Conservation (phyloP, 2,113 vertebrate genomes). For the Misgurnus mizolepis region DNA sequence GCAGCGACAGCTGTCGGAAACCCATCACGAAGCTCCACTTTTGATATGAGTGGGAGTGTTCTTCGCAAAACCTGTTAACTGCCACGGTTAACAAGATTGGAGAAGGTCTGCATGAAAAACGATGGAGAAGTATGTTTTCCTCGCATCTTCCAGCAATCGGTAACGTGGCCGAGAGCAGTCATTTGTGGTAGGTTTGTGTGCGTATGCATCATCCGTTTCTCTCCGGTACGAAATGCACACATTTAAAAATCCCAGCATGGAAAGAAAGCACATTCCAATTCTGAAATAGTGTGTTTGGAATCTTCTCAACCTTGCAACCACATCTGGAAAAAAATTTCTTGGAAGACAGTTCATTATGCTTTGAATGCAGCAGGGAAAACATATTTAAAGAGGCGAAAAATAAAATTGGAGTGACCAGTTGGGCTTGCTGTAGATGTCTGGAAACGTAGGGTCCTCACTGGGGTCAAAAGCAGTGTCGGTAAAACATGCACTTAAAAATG, state of each 20-base stretch:
- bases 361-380: constrained; percentile 57
- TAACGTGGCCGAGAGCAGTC: constrained; percentile 56
- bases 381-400: constrained; percentile 42
- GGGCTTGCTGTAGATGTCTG: constrained; percentile 57
- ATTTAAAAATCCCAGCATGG: constrained; percentile 51
- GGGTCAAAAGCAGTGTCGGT: not conserved
- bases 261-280: constrained; percentile 60
- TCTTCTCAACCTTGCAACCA: constrained; percentile 64
- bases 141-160: constrained; percentile 66
- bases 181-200: constrained; percentile 56
- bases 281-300: constrained; percentile 67
- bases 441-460: constrained; percentile 39
- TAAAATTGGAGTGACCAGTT: constrained; percentile 53
- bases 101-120: not conserved
- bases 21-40: constrained; percentile 43
- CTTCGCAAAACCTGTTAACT: constrained; percentile 48
- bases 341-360: constrained; percentile 68
- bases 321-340: constrained; percentile 75
- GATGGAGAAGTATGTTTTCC: constrained; percentile 16
- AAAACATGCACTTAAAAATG: no score
- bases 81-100: constrained; percentile 29
- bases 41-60: constrained; percentile 53
- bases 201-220: constrained; percentile 57
- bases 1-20: constrained; percentile 37
- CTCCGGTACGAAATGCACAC: constrained; percentile 45